Evolutionary conservation across 2,888 invertebrate genomes (phyloP), one percentile per base, ranked within the genome.

Genomic region (Thera britannica): DNA sequence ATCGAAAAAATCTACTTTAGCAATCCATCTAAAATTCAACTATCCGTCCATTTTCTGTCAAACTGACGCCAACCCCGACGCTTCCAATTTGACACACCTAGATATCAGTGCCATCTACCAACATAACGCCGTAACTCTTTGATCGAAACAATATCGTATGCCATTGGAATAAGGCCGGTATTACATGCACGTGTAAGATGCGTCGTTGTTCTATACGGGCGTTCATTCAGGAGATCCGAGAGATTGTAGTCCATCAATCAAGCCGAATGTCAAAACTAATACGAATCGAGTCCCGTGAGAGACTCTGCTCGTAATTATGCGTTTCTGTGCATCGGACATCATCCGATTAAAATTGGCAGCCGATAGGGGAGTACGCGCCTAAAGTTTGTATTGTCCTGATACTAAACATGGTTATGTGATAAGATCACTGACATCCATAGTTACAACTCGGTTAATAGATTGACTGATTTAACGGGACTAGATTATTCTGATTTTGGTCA

Each of bases 211-310:
- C 66, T 84, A 90, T 92, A 92, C 90, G 90, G 91, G 85, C 82
- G 85, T 85, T 86, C 88, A 89, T 90, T 89, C 86, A 86, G 81
- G 82, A 90, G 90, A 91, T 91, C 85, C 82, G 83, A 86, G 88
- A 89, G 93, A 93, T 93, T 91, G 91, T 88, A 84, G 85, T 86
- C 86, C 89, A 93, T 93, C 93, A 89, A 93, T 93, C 93, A 93
- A 89, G 92, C 88, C 88, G 86, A 90, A 90, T 90, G 93, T 93
- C 93, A 93, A 93, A 93, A 92, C 92, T 92, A 93, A 93, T 93
- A 93, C 90, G 87, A 87, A 85, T 82, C 78, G 75, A 77, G 89
- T 92, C 93, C 92, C 93, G 90, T 89, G 93, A 92, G 93, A 92
- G 83, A 85, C 83, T 86, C 81, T 83, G 86, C 85, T 89, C 83